Evolutionary conservation across 1,140 invertebrate species (phyloP).

Genomic region (Apocrypta bakeri): DNA sequence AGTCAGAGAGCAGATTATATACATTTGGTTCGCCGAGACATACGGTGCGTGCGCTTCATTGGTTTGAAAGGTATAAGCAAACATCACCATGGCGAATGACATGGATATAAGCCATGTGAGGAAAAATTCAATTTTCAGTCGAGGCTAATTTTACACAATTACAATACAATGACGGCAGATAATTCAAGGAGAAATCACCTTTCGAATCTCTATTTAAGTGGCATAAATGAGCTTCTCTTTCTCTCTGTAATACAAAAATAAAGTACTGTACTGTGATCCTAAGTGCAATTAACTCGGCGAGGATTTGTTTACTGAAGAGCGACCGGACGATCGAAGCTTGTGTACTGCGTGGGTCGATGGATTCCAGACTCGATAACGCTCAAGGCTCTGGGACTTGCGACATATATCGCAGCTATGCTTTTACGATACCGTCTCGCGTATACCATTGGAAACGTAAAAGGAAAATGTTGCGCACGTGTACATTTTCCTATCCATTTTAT

Average conservation of each 20-base stretch:
- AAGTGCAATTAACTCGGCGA: neutral
- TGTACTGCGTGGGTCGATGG: conserved; percentile 37
- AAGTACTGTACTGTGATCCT: neutral
- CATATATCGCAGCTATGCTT: conserved; percentile 3
- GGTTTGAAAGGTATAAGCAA: neutral
- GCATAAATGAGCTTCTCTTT: neutral
- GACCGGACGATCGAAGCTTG: neutral
- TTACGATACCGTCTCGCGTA: neutral
- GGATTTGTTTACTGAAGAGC: neutral
- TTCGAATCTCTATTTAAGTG: neutral
- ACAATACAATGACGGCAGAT: neutral
- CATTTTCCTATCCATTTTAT: too few relatives aligned
- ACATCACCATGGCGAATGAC: neutral
- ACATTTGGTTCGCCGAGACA: neutral
- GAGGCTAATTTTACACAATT: too few relatives aligned
- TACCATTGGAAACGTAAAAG: neutral
- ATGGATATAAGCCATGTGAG: too few relatives aligned
- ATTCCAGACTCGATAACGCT: conserved; percentile 43
- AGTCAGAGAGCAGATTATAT: neutral
- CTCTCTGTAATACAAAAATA: neutral
- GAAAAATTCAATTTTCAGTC: too few relatives aligned
- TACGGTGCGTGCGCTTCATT: neutral
- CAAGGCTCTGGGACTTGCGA: conserved; percentile 38
- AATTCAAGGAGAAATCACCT: too few relatives aligned
- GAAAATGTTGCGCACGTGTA: neutral